Percentiles rank a stretch among this genome's conserved stretches.
Conservation (phyloP, 2,888 invertebrate genomes). For the Omphaloscelis lunosa region DNA sequence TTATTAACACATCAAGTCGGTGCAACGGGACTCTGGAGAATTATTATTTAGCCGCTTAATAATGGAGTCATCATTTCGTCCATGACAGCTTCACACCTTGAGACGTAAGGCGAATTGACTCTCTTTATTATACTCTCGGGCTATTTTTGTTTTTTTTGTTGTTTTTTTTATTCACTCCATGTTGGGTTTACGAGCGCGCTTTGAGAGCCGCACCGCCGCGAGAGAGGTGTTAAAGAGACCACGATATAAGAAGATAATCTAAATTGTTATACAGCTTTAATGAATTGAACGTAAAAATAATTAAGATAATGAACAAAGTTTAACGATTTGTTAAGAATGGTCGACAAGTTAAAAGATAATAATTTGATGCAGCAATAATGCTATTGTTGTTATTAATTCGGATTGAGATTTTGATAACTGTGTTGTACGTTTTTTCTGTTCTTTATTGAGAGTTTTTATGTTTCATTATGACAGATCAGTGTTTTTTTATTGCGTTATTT, state of each 20-base stretch:
- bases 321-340: slow-evolving; percentile 72
- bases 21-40: slow-evolving; percentile 80
- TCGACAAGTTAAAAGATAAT: slow-evolving; percentile 67
- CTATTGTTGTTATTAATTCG: slow-evolving; percentile 70
- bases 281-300: slow-evolving; percentile 83
- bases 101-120: slow-evolving; percentile 84
- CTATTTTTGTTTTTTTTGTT: slow-evolving; percentile 68
- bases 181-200: slow-evolving; percentile 83
- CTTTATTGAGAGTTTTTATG: slow-evolving; percentile 55
- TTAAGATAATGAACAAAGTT: slow-evolving; percentile 78
- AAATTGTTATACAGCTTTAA: slow-evolving; percentile 78
- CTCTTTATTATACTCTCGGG: slow-evolving; percentile 82
- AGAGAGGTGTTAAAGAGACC: slow-evolving; percentile 85
- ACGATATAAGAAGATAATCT: slow-evolving; percentile 82
- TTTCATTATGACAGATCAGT: slow-evolving; percentile 48
- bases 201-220: slow-evolving; percentile 78
- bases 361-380: slow-evolving; percentile 65
- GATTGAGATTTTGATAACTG: slow-evolving; percentile 62
- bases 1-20: slow-evolving; percentile 81
- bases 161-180: slow-evolving; percentile 73
- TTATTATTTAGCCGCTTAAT: slow-evolving; percentile 88
- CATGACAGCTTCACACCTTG: slow-evolving; percentile 90
- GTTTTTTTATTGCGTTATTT: slow-evolving; percentile 28
- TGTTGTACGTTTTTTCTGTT: slow-evolving; percentile 53
- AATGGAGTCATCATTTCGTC: slow-evolving; percentile 89